Evolutionary conservation across 2,888 invertebrate species (phyloP).

Genomic region (Terebella lapidaria): DNA sequence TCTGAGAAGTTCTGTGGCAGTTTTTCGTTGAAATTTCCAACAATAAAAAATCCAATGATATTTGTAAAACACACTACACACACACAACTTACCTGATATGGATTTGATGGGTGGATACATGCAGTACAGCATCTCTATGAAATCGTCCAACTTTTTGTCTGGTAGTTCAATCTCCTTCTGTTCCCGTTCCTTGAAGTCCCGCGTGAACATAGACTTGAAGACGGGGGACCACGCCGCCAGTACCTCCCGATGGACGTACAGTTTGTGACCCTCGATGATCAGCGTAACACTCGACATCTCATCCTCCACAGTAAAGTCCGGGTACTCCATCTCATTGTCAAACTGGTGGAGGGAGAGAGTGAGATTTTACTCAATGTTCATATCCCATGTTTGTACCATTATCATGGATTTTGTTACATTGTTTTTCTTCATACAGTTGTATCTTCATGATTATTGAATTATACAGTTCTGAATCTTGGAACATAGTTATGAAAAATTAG

Average conservation of each 20-base stretch:
- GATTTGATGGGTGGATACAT: conserved; percentile 52
- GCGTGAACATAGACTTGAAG: conserved; percentile 37
- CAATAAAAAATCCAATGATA: too few relatives aligned
- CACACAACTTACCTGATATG: conserved; percentile 26
- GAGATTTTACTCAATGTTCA: too few relatives aligned
- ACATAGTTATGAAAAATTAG: too few relatives aligned
- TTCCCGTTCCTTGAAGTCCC: conserved; percentile 28
- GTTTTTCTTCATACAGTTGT: too few relatives aligned
- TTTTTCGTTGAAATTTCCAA: too few relatives aligned
- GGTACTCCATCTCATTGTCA: conserved; percentile 22
- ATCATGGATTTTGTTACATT: too few relatives aligned
- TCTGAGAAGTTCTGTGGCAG: too few relatives aligned
- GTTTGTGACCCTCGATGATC: conserved; percentile 34
- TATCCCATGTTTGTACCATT: too few relatives aligned
- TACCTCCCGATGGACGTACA: conserved; percentile 40
- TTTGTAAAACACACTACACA: too few relatives aligned
- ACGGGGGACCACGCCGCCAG: conserved; percentile 44
- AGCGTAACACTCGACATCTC: conserved; percentile 37
- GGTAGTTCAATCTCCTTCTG: conserved; percentile 33
- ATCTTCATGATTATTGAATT: too few relatives aligned
- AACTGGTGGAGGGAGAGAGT: too few relatives aligned
- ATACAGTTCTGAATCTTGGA: too few relatives aligned
- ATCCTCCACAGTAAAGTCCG: conserved; percentile 39
- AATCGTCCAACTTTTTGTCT: conserved; percentile 43
- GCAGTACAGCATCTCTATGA: conserved; percentile 51